Conservation (phyloP, 1,140 invertebrate species). For the Zaprionus nigranus region DNA sequence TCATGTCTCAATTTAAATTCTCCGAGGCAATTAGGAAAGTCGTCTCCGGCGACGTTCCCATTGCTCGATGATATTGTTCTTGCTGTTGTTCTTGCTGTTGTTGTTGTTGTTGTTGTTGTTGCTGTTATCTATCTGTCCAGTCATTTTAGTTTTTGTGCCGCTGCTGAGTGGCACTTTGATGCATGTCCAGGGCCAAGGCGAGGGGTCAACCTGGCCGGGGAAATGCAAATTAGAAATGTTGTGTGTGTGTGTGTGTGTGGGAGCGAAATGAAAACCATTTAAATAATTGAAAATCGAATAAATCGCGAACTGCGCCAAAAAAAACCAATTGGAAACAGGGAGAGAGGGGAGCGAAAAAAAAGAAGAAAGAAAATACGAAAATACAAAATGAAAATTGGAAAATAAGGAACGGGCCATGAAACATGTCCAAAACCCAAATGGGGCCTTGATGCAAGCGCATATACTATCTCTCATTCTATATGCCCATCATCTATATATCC, state of each 20-base stretch:
- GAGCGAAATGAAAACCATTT: conserved; percentile 74
- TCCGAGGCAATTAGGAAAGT: conserved; percentile 74
- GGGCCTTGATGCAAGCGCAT: conserved; percentile 12
- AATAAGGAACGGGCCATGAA: not conserved
- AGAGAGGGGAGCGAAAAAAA: conserved; percentile 49
- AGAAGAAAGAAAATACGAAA: conserved; percentile 30
- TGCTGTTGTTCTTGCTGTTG: conserved; percentile 8
- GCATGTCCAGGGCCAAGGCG: conserved; percentile 40
- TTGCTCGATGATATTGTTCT: conserved; percentile 3
- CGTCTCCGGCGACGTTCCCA: conserved; percentile 28
- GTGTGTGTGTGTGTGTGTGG: conserved; percentile 46
- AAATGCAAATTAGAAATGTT: conserved; percentile 74
- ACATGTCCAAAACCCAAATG: not conserved
- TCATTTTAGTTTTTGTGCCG: conserved; percentile 65
- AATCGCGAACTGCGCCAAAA: conserved; percentile 52
- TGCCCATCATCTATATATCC: conserved; percentile 24
- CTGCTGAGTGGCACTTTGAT: conserved; percentile 75
- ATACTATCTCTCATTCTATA: conserved; percentile 23
- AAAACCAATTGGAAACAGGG: conserved; percentile 20
- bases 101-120: conserved; percentile 26
- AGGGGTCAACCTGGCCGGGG: not conserved
- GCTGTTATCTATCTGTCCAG: conserved; percentile 51
- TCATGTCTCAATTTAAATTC: conserved; percentile 82
- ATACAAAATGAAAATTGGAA: not conserved
- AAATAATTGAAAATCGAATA: conserved; percentile 82